A percentile compares a stretch with the other conserved stretches of the same genome.
Conservation (phyloP, 92 coral and sea anemone genomes). For the Porites evermanni region DNA sequence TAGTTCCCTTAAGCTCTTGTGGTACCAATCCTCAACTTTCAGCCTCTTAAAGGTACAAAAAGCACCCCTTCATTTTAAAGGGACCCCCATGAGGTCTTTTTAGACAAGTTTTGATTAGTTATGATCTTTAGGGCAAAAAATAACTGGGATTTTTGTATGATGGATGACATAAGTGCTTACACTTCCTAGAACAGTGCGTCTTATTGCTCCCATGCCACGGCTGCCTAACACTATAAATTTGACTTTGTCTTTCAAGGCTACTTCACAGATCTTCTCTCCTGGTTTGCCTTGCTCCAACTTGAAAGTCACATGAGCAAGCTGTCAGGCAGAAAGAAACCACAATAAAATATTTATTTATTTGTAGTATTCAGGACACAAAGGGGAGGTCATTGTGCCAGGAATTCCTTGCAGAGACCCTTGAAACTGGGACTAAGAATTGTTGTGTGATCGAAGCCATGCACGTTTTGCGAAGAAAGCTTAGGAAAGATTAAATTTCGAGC, state of each 20-base stretch:
- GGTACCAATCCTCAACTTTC: too few species aligned
- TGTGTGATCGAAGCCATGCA: too few species aligned
- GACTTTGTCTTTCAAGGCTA: slow-evolving; percentile 26
- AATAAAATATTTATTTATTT: neutral
- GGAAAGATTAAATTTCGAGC: too few species aligned
- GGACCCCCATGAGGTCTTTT: too few species aligned
- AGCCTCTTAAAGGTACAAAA: too few species aligned
- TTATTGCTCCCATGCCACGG: slow-evolving; percentile 28
- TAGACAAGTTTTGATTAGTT: neutral
- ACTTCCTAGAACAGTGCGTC: slow-evolving; percentile 50
- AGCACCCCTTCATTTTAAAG: too few species aligned
- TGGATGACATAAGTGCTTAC: slow-evolving; percentile 47
- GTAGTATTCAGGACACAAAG: too few species aligned
- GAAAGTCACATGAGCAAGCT: slow-evolving; percentile 20
- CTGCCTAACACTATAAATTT: slow-evolving; percentile 30
- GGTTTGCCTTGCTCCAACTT: slow-evolving; percentile 44
- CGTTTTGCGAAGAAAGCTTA: too few species aligned
- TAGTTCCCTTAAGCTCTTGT: too few species aligned
- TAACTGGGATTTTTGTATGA: slow-evolving; percentile 38
- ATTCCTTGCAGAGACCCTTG: too few species aligned
- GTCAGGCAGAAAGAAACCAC: neutral
- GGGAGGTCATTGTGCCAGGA: too few species aligned
- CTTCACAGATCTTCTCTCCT: slow-evolving; percentile 49
- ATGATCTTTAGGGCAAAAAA: slow-evolving; percentile 43
- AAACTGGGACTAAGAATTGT: too few species aligned